A percentile compares a stretch with the other conserved stretches of the same genome.
Conservation (phyloP, 1,140 invertebrate species). For the Megathymus violae region DNA sequence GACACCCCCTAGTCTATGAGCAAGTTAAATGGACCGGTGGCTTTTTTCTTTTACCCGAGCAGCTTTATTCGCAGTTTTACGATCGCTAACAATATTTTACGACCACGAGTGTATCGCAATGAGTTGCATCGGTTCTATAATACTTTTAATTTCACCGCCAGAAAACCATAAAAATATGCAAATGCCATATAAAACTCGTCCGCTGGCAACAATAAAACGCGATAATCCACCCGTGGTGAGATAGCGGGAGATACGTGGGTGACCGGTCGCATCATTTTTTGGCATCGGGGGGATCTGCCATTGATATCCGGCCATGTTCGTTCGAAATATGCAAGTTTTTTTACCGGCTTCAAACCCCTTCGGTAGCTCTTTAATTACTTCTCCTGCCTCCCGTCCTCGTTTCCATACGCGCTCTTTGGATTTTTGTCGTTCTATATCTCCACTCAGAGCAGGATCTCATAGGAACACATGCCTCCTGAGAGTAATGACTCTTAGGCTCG, state of each 20-base stretch:
- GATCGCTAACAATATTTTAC: conserved; percentile 76
- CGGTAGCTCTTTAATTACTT: no score
- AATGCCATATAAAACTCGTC: conserved; percentile 72
- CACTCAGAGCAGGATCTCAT: no score
- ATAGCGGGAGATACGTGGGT: conserved; percentile 1
- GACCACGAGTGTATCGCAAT: conserved; percentile 66
- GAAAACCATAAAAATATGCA: conserved; percentile 80
- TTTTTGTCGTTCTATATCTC: no score
- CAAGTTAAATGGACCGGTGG: conserved; percentile 56
- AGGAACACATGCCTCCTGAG: no score
- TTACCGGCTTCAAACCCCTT: no score
- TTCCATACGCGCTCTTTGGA: no score
- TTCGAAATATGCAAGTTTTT: no score
- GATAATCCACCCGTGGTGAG: conserved; percentile 42
- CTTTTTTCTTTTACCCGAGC: conserved; percentile 60
- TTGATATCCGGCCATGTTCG: no score
- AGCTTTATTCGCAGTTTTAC: conserved; percentile 72
- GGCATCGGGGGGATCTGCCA: no score
- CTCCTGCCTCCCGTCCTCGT: no score
- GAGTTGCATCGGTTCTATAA: conserved; percentile 73
- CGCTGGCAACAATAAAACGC: conserved; percentile 51
- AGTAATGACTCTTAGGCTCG: no score
- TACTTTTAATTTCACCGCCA: conserved; percentile 79
- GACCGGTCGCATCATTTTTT: background rate
- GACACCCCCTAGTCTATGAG: conserved; percentile 43